Evolutionary conservation across 2,888 invertebrate genomes (phyloP), one percentile per base, ranked within the genome.

Genomic region (Parthenolecanium corni): DNA sequence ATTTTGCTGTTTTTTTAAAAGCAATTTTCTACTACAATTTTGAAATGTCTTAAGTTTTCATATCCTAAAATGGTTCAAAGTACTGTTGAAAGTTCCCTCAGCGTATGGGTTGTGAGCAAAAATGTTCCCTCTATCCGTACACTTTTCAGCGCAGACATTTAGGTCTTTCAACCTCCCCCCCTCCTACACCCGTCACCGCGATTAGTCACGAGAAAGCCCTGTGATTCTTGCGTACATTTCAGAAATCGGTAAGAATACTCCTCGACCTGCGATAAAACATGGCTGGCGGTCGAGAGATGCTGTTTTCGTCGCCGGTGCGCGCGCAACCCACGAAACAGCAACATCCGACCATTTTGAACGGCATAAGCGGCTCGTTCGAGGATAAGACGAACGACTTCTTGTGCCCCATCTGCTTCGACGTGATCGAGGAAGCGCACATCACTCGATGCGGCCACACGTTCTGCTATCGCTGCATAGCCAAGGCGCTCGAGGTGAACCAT

Each of bases 371-470:
- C 52, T 80, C 81, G 1, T 75, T 80, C 1, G 84, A 84, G 68
- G 83, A 84, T 70, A 83, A 83, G 74, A 82, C 80, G 71, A 79
- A 80, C 68, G 82, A 82, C 71, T 71, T 68, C 67, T 75, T 80
- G 57, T 88, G 92, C 72, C 89, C 91, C 0, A 85, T 92, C 58
- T 94, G 94, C 75, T 88, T 91, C 74, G 88, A 90, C 73, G 76
- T 89, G 52, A 89, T 93, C 65, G 85, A 85, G 68, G 91, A 92
- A 74, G 91, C 93, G 0, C 85, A 90, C 74, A 89, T 93, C 70
- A 92, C 92, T 0, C 82, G 85, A 68, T 93, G 94, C 75, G 93
- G 93, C 0, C 93, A 94, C 73, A 91, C 91, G 1, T 94, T 89
- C 76, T 94, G 94, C 74, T 84, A 82, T 71, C 79, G 81, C 18